Evolutionary conservation across 2,888 invertebrate species (phyloP), one percentile per base, ranked within the genome.

Genomic region (Anthrax anthrax): DNA sequence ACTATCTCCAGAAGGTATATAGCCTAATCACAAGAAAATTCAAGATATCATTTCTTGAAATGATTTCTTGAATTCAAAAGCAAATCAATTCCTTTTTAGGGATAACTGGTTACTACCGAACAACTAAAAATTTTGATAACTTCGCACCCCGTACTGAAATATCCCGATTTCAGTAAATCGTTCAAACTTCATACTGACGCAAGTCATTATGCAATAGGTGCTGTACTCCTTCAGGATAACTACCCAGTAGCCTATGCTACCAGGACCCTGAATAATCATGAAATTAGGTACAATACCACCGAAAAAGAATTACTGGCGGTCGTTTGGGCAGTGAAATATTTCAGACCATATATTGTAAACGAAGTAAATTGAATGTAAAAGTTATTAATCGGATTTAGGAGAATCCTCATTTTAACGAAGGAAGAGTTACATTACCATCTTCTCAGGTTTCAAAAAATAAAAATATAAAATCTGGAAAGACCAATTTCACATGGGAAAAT

Each of bases 1-100:
- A 4, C 39, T 52, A 12, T 49, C 52, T 19, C 16, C 19, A 18
- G 39, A 49, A 18, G 50, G 49, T 8, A 29, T 50, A 37, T 6
- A 23, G 8, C 23, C 23, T 8, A 23, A 23, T 23, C 23, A 4
- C 23, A 23, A 23, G 8, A 23, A 23, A 23, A 8, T 23, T 6
- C 5, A 23, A 23, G 8, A 4, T 8, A 23, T 23, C 4, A 23
- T 23, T 8, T 6, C 4, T 23, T 8, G 4, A 23, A 23, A 23
- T n/a, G 8, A 4, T 23, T 6, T 8, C 23, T 6, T 4, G 8
- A 23, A 23, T 8, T 23, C 23, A 23, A 8, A 23, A 23, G 8
- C 23, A 23, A 23, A 23, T 23, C 4, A 23, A 23, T 6, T 23
- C 23, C 4, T 23, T 23, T 8, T 23, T 23, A 23, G 23, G 23